A percentile compares a stretch with the other conserved stretches of the same genome.
phyloP scores from a whole-genome alignment of 2,888 invertebrate species.

The Dorcus parallelipipedus region DNA sequence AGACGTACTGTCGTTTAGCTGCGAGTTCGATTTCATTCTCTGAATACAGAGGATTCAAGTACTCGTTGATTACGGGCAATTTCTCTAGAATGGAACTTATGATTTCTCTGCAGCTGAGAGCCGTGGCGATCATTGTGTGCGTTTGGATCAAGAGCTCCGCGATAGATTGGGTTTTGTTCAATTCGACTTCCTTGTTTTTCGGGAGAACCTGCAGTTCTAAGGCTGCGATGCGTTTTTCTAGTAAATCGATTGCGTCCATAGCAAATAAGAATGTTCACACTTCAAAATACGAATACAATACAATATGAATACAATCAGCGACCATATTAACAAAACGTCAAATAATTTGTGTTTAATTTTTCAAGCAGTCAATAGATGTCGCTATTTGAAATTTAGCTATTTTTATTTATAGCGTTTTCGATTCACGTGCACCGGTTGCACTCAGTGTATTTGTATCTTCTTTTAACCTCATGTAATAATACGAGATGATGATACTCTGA shows the following conservation, averaged over 20 bases:
- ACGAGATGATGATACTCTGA: too few relatives aligned
- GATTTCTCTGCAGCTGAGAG: conserved; percentile 52
- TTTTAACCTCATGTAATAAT: too few relatives aligned
- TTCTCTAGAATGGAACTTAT: conserved; percentile 48
- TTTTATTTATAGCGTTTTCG: too few relatives aligned
- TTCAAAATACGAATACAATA: background rate
- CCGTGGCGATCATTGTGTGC: conserved; percentile 52
- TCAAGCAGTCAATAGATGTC: too few relatives aligned
- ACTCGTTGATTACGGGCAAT: conserved; percentile 49
- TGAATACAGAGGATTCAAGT: conserved; percentile 49
- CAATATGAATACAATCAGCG: background rate
- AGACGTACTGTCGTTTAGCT: conserved; percentile 49
- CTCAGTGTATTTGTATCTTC: too few relatives aligned
- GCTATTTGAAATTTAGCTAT: too few relatives aligned
- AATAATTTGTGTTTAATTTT: too few relatives aligned
- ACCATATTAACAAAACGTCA: background rate
- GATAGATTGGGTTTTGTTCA: conserved; percentile 37
- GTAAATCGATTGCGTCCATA: conserved; percentile 37
- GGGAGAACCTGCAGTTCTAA: conserved; percentile 50
- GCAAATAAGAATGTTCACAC: too few relatives aligned
- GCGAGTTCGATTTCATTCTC: conserved; percentile 48
- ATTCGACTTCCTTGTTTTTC: conserved; percentile 32
- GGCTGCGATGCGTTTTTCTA: conserved; percentile 50
- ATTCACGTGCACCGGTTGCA: too few relatives aligned
- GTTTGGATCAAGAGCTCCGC: conserved; percentile 49